Evolutionary conservation across 2,888 invertebrate species (phyloP), one percentile per base, ranked within the genome.

Genomic region (Cacoxenus indagator): DNA sequence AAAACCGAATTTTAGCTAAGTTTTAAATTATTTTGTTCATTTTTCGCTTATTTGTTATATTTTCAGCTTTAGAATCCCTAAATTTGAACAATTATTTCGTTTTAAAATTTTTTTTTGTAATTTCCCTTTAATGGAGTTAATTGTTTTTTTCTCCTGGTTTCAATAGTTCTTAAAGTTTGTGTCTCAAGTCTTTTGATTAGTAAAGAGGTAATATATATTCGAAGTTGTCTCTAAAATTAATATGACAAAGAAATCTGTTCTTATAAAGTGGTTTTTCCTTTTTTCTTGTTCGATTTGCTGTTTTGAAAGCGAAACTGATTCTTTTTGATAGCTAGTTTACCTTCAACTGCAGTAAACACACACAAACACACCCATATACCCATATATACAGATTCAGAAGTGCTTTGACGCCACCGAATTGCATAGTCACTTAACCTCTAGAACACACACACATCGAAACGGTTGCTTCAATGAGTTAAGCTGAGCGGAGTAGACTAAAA

Each of bases 161-260:
- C 8, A 24, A 6, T 48, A 17, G 11, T 17, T 17, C 31, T n/a
- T 29, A 1, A 43, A 5, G 37, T 80, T 79, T 72, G 78, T 74
- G 75, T 76, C 73, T 70, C 73, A 55, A 79, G 81, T 81, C 80
- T 80, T 81, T 81, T 77, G 78, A 75, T 75, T 75, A 43, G 37
- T 9, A 51, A 17, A 48, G 17, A 48, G 6, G 19, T 3, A 17
- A 17, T 22, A 4, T 19, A 51, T 4, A 1, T 48, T 19, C 19
- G 22, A 51, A 48, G 11, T 17, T 19, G n/a, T 51, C 9, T 1
- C 17, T 5, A 59, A 59, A 59, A 29, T 19, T 59, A 1, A 59
- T n/a, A 17, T 4, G 2, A 22, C 14, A 48, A 48, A 48, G 5
- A 17, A 4, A 4, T 2, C 2, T 27, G 26, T 26, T 9, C 26